Evolutionary conservation across 2,797 vertebrate species (phyloP).

Genomic region (Lagodon rhomboides): DNA sequence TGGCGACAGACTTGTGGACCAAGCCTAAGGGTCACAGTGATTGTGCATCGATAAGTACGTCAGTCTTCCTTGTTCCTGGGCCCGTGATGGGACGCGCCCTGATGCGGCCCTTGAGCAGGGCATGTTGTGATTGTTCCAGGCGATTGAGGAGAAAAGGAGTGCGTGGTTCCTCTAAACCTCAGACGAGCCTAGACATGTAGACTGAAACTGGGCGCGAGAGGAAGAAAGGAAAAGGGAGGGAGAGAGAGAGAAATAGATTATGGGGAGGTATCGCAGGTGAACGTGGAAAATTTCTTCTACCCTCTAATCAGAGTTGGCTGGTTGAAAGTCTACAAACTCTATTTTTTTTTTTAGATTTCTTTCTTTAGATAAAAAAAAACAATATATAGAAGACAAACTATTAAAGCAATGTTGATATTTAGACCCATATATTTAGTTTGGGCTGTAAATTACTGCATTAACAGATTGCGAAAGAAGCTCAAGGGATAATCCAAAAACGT

Average conservation of each 20-base stretch:
- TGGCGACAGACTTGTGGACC: conserved; percentile 25
- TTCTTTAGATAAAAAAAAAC: background rate
- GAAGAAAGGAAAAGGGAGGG: conserved; percentile 76
- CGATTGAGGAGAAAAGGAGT: conserved; percentile 72
- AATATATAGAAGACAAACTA: too few species aligned
- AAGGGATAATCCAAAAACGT: background rate
- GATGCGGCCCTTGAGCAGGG: conserved; percentile 65
- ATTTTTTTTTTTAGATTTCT: background rate
- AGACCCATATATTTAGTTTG: background rate
- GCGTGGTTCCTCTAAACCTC: conserved; percentile 70
- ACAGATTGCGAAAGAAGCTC: background rate
- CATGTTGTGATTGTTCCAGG: conserved; percentile 70
- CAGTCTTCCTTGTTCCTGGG: conserved; percentile 41
- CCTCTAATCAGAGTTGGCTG: background rate
- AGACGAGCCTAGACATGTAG: conserved; percentile 81
- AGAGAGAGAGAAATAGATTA: conserved; percentile 69
- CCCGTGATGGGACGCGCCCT: conserved; percentile 62
- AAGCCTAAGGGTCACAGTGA: conserved; percentile 52
- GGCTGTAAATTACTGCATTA: background rate
- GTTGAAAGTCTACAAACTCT: conserved; percentile 6
- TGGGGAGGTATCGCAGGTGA: conserved; percentile 62
- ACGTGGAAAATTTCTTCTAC: conserved; percentile 44
- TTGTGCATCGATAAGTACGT: conserved; percentile 17
- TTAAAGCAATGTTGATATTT: background rate
- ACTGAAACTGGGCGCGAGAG: conserved; percentile 84